Evolutionary conservation across 2,797 vertebrate genomes (phyloP).

Genomic region (Malurus splendens): DNA sequence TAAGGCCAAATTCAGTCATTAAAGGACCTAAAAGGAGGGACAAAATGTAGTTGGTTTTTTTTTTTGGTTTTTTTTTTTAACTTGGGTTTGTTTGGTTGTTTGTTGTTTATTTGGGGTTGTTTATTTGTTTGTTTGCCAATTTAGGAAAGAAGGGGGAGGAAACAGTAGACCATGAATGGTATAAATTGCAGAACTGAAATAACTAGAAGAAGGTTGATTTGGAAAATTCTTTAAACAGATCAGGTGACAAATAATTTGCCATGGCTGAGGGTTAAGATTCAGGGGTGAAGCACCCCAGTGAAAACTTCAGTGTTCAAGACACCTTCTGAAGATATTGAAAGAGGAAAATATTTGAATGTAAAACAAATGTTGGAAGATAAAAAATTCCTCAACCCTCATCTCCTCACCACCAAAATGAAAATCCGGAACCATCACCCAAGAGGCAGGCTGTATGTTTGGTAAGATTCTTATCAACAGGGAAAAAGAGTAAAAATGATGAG

Average conservation of each 20-base stretch:
- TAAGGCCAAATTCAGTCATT: not conserved
- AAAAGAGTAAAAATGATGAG: not conserved
- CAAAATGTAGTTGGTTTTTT: not conserved
- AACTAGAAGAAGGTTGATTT: not conserved
- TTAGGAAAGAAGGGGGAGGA: not conserved
- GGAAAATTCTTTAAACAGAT: not conserved
- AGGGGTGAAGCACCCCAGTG: not conserved
- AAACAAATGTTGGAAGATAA: not conserved
- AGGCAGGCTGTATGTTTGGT: rapidly evolving
- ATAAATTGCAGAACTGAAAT: not conserved
- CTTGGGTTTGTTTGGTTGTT: not conserved
- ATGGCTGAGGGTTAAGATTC: not conserved
- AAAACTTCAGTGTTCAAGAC: not conserved
- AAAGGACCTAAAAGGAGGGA: not conserved
- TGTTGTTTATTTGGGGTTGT: not conserved
- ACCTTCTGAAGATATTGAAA: not conserved
- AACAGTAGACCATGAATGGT: not conserved
- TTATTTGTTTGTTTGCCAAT: not conserved
- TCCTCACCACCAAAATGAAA: not conserved
- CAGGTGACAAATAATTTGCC: not conserved
- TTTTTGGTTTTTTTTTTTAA: not conserved
- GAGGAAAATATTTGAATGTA: not conserved
- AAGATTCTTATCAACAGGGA: not conserved
- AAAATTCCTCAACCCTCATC: not conserved
- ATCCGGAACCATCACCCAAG: not conserved